Percentiles rank a stretch among this genome's conserved stretches.
These are phyloP conservation scores for Agonopterix heracliana DNA, from an alignment of 2,888 invertebrate species.

Conservation along the genomic window DNA sequence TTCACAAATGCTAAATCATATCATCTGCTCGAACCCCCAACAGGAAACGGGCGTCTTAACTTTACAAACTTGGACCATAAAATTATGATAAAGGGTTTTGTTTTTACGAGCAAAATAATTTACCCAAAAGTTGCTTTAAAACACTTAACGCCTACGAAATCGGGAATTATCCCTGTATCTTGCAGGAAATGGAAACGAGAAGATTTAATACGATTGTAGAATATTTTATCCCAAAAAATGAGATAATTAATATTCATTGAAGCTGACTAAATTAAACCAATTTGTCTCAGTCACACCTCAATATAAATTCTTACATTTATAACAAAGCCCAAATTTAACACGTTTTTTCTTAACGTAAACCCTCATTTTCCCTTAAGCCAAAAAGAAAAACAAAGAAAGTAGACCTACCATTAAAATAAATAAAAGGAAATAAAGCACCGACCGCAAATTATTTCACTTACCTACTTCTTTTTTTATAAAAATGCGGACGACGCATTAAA, in stretches of 20 bases:
- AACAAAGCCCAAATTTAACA: conserved; percentile 50
- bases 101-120: conserved; percentile 59
- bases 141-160: conserved; percentile 46
- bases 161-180: conserved; percentile 27
- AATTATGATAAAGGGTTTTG: conserved; percentile 68
- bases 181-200: conserved; percentile 18
- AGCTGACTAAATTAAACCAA: conserved; percentile 48
- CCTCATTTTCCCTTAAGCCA: conserved; percentile 51
- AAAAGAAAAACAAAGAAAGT: conserved; percentile 64
- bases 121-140: conserved; percentile 49
- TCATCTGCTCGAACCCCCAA: conserved; percentile 50
- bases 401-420: conserved; percentile 74
- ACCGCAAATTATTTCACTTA: conserved; percentile 75
- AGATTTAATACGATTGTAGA: conserved; percentile 4
- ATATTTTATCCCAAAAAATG: conserved; percentile 13
- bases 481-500: conserved; percentile 77
- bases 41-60: conserved; percentile 55
- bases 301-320: conserved; percentile 49
- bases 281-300: conserved; percentile 49
- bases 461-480: conserved; percentile 74
- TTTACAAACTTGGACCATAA: conserved; percentile 55
- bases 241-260: conserved; percentile 45
- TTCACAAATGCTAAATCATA: conserved; percentile 37
- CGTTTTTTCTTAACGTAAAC: conserved; percentile 45
- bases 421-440: conserved; percentile 73